Evolutionary conservation across 2,797 vertebrate species (phyloP).

Genomic region (Eutrigla gurnardus): DNA sequence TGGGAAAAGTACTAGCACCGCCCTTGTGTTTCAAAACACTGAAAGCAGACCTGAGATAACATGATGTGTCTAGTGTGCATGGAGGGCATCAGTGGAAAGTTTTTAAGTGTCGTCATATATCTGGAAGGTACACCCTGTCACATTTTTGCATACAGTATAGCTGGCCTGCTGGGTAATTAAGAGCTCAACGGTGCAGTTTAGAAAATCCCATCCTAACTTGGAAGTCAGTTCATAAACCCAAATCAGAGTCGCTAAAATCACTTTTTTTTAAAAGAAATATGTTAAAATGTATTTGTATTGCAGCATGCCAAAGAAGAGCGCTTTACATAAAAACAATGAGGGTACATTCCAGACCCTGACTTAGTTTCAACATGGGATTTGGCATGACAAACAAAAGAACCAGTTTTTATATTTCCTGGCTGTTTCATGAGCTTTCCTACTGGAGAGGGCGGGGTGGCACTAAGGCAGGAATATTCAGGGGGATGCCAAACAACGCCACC

Average conservation of each 20-base stretch:
- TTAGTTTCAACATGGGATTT: conserved; percentile 26
- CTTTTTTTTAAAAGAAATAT: no score
- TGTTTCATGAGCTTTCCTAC: conserved; percentile 35
- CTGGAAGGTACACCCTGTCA: conserved; percentile 24
- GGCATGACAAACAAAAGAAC: conserved; percentile 32
- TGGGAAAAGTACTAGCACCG: conserved; percentile 74
- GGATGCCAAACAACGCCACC: no score
- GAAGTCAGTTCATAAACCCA: not conserved
- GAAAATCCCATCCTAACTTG: not conserved
- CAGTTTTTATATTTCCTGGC: conserved; percentile 57
- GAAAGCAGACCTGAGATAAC: conserved; percentile 43
- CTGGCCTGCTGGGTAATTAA: not conserved
- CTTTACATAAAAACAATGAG: not conserved
- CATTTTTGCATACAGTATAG: not conserved
- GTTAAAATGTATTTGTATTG: no score
- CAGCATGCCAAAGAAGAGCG: no score
- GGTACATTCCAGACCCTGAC: conserved; percentile 1
- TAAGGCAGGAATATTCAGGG: no score
- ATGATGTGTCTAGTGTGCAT: conserved; percentile 7
- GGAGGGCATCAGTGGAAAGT: conserved; percentile 30
- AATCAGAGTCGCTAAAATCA: no score
- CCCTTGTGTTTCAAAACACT: conserved; percentile 42
- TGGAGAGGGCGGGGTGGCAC: no score
- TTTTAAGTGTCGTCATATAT: not conserved
- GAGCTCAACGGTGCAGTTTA: not conserved